phyloP scores from a whole-genome alignment of 2,113 vertebrate genomes.

The Rhabdomys dilectus region DNA sequence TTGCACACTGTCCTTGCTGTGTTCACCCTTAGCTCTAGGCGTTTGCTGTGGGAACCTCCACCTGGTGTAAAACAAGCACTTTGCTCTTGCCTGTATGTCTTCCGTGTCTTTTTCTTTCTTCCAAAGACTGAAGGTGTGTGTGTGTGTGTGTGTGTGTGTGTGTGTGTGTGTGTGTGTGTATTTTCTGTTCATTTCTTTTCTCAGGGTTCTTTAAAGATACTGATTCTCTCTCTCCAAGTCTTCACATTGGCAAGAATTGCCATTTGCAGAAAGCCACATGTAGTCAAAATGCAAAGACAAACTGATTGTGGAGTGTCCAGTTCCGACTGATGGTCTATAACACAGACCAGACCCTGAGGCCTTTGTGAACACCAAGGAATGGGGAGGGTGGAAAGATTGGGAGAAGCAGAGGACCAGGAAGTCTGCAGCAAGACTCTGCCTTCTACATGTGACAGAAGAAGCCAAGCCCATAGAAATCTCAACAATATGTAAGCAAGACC shows the following conservation, averaged over 20 bases:
- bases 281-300: not conserved
- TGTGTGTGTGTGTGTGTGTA: not conserved
- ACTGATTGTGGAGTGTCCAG: too few relatives aligned
- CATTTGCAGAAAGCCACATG: not conserved
- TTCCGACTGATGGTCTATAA: too few relatives aligned
- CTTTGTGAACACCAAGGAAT: not conserved
- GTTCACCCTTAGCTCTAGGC: not conserved
- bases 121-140: not conserved
- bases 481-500: not conserved
- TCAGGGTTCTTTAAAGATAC: not conserved
- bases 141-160: not conserved
- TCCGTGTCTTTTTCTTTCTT: not conserved
- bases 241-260: not conserved
- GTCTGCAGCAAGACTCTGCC: not conserved
- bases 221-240: not conserved
- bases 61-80: not conserved
- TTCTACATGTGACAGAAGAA: not conserved
- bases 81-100: not conserved
- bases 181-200: not conserved
- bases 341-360: accelerated
- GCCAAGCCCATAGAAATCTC: not conserved
- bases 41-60: not conserved
- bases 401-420: not conserved
- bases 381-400: too few relatives aligned
- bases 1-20: not conserved